Base-by-base conservation (phyloP, 2,797 vertebrate species). In the Podargus strigoides region DNA sequence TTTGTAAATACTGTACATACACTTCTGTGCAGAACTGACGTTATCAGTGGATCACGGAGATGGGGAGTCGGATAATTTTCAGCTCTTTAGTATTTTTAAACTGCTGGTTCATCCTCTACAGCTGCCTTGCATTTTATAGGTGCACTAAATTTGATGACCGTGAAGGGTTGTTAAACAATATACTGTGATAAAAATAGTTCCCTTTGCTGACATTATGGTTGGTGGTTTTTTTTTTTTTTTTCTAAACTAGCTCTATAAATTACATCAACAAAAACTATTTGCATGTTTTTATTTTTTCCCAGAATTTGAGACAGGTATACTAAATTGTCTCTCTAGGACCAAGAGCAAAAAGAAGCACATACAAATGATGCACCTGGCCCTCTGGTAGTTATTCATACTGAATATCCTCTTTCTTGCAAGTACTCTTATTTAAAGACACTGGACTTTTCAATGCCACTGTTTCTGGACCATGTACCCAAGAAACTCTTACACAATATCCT, bases 121-220 rank as follows among this genome's bases (percentile, higher is more conserved):
- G 83, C 95, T 95, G 87, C 82, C 93, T 97, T 95, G 66, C 80
- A 60, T 97, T 98, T 98, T 98, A 98, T 97, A 96, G 96, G 89
- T 95, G 68, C 77, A 94, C 77, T 98, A 97, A 97, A 97, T 98
- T 93, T 97, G 94, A 98, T 97, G 94, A 95, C 93, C 60, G 62
- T 97, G 95, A 97, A 97, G 96, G 93, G 90, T 53, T 94, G 87
- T 97, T 97, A 97, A 98, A 97, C 96, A 97, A 96, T 95, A 96
- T 87, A 92, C 81, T 87, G 89, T 90, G 96, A 96, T 97, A 97
- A 97, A 98, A 98, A 97, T 97, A 97, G 97, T 91, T 97, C 93
- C 96, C 94, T 97, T 93, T 97, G 93, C 97, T 97, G 96, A 96
- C 95, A 97, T 97, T 97, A 89, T 30, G 5, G 44, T 20, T 95